These are phyloP conservation scores for Glyphotaelius pellucidus DNA, from an alignment of 2,888 invertebrate species.

Conservation along the genomic window DNA sequence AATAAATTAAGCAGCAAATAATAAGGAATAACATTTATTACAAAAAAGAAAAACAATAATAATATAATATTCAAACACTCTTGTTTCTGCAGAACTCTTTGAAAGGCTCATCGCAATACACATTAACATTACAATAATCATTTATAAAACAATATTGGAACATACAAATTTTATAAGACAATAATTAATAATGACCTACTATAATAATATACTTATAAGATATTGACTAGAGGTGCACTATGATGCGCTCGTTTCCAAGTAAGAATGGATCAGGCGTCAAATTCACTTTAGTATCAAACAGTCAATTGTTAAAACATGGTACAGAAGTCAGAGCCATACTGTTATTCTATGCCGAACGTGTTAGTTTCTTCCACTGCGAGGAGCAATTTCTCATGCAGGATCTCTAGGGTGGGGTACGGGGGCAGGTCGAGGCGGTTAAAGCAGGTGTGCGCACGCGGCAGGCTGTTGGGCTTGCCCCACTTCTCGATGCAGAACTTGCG, in stretches of 20 bases:
- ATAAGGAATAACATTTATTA: slow-evolving; percentile 63
- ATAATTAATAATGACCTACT: slow-evolving; percentile 44
- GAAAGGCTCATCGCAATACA: slow-evolving; percentile 31
- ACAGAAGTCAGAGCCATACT: slow-evolving; percentile 55
- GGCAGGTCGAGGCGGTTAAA: slow-evolving; percentile 98
- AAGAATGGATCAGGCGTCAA: slow-evolving; percentile 13
- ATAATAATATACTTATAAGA: slow-evolving; percentile 61
- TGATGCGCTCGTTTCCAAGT: slow-evolving; percentile 41
- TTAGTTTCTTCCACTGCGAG: slow-evolving; percentile 97
- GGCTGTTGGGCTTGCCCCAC: slow-evolving; percentile 96
- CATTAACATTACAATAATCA: slow-evolving; percentile 42
- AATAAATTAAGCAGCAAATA: slow-evolving; percentile 65
- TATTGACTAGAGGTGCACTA: slow-evolving; percentile 66
- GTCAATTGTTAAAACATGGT: slow-evolving; percentile 53
- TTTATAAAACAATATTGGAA: slow-evolving; percentile 49
- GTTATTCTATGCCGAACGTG: slow-evolving; percentile 96
- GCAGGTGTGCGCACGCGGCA: slow-evolving; percentile 97
- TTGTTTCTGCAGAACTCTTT: slow-evolving; percentile 29
- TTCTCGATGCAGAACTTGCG: slow-evolving; percentile 97
- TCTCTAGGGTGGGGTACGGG: slow-evolving; percentile 94
- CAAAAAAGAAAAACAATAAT: slow-evolving; percentile 63
- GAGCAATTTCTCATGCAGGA: slow-evolving; percentile 93
- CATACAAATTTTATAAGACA: slow-evolving; percentile 43
- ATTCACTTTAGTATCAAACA: slow-evolving; percentile 53
- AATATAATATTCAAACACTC: slow-evolving; percentile 50